Conservation (phyloP, 2,113 vertebrate species). For the Emydocephalus ijimae region DNA sequence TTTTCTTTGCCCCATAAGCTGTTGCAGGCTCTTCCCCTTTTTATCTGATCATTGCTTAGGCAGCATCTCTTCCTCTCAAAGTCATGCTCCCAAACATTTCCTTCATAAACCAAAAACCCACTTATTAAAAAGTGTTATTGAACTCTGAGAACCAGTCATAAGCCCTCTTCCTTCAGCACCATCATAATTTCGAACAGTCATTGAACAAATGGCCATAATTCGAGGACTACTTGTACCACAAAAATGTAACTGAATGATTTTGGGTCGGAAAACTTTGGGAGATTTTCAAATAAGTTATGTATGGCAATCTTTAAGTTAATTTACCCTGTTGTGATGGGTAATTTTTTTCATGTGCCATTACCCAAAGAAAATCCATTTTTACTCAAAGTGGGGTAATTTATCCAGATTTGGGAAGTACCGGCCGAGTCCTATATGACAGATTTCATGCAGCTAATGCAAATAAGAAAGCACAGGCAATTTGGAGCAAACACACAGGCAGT, state of each 20-base stretch:
- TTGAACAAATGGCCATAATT: not conserved
- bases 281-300: not conserved
- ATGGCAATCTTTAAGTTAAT: not conserved
- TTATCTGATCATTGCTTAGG: not conserved
- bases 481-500: not conserved
- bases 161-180: not conserved
- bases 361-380: too few relatives aligned
- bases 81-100: not conserved
- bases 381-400: not conserved
- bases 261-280: not conserved
- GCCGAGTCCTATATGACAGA: not conserved
- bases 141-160: not conserved
- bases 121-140: not conserved
- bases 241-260: not conserved
- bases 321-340: not conserved
- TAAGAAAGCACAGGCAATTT: not conserved
- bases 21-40: not conserved
- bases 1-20: not conserved
- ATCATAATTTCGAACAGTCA: not conserved
- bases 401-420: not conserved
- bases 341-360: not conserved
- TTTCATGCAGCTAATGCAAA: not conserved
- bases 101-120: not conserved
- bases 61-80: not conserved
- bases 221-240: not conserved